Evolutionary conservation across 2,797 vertebrate genomes (phyloP).

Genomic region (Morus bassanus): DNA sequence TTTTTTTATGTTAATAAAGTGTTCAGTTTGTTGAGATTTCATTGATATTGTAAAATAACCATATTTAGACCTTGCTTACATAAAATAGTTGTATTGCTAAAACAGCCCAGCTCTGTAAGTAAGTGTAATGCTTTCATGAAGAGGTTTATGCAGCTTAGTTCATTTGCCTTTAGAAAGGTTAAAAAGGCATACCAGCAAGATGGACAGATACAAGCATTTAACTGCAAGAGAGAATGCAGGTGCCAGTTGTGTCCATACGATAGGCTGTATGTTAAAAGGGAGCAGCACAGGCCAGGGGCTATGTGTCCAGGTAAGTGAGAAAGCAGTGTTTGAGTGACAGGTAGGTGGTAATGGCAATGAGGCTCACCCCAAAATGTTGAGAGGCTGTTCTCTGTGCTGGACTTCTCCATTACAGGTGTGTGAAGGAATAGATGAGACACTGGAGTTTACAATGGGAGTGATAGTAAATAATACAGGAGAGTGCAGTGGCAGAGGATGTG

Average conservation of each 20-base stretch:
- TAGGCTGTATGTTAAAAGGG: not conserved
- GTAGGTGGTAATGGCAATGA: no score
- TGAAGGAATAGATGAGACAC: not conserved
- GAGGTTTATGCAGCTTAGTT: not conserved
- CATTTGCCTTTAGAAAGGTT: not conserved
- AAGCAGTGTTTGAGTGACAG: not conserved
- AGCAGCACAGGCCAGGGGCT: not conserved
- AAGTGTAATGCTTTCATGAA: not conserved
- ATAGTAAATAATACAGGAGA: not conserved
- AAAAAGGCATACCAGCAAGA: not conserved
- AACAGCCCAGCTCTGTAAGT: not conserved
- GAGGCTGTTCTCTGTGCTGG: not conserved
- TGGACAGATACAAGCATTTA: not conserved
- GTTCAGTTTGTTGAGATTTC: not conserved
- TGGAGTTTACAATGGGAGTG: not conserved
- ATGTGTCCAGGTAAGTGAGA: not conserved
- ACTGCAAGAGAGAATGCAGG: not conserved
- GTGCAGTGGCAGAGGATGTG: not conserved
- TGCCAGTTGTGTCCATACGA: not conserved
- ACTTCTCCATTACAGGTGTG: not conserved
- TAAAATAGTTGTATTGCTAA: not conserved
- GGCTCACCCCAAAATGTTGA: not conserved
- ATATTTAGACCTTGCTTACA: not conserved
- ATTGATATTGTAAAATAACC: not conserved
- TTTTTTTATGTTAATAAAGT: not conserved